These are phyloP conservation scores for Clupea harengus DNA, from an alignment of 2,113 vertebrate species.

Conservation along the genomic window DNA sequence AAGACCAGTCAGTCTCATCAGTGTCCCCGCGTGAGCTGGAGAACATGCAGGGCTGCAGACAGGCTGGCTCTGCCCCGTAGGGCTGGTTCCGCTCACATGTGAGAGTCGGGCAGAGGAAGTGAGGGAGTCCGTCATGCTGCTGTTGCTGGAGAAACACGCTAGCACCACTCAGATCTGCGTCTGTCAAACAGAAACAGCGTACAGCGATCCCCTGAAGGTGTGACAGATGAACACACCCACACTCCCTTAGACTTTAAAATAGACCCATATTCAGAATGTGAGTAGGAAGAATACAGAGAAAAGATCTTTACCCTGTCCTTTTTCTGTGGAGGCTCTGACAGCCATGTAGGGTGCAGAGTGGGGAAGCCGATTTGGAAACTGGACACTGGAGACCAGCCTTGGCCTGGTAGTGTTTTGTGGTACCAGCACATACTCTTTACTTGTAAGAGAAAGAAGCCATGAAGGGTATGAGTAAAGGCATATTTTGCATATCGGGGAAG, in stretches of 20 bases:
- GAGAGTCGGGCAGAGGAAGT: conserved; percentile 22
- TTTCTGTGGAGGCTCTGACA: background rate
- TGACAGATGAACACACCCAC: background rate
- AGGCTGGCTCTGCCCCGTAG: conserved; percentile 24
- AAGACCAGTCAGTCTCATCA: conserved; percentile 36
- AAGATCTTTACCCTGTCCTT: background rate
- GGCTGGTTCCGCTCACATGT: background rate
- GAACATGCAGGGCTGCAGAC: conserved; percentile 39
- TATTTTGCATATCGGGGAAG: background rate
- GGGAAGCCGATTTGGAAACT: conserved; percentile 9
- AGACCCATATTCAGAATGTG: too few relatives aligned
- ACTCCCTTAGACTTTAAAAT: background rate
- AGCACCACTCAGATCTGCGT: background rate
- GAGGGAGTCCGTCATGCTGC: conserved; percentile 9
- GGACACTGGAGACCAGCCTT: background rate
- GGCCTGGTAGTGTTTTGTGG: conserved; percentile 31
- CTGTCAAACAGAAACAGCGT: background rate
- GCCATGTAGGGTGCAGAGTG: background rate
- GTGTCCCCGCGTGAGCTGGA: conserved; percentile 20
- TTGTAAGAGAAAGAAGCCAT: background rate
- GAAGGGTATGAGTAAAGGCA: background rate
- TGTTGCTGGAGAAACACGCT: background rate
- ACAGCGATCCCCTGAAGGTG: background rate
- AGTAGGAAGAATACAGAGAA: background rate
- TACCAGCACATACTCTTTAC: conserved; percentile 43